phyloP scores from a whole-genome alignment of 2,797 vertebrate genomes.

The Petrocephalus sullivani region DNA sequence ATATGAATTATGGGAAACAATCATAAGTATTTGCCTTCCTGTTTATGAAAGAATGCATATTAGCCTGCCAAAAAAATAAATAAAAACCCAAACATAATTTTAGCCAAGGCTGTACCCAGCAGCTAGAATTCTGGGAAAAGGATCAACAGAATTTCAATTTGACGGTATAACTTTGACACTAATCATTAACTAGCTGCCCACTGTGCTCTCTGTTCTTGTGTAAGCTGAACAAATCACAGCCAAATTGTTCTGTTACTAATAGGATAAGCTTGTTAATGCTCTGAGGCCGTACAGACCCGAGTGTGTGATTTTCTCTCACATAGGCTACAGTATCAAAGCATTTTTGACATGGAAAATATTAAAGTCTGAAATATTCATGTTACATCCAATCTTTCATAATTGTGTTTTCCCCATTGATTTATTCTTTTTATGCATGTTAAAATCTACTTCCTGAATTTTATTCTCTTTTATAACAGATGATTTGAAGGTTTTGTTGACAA shows the following conservation, averaged over 20 bases:
- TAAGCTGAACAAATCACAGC: neutral
- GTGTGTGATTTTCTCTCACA: neutral
- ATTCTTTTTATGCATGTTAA: neutral
- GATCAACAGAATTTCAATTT: neutral
- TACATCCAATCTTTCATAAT: neutral
- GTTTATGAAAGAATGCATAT: neutral
- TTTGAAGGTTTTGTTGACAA: neutral
- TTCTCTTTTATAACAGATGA: neutral
- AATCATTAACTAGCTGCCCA: slow-evolving; percentile 19
- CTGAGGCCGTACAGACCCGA: neutral
- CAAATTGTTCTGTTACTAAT: neutral
- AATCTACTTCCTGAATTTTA: neutral
- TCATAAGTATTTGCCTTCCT: neutral
- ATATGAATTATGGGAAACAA: neutral
- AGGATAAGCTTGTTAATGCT: neutral
- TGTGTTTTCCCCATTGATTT: neutral
- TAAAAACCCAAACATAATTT: neutral
- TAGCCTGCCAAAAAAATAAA: neutral
- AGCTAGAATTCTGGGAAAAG: neutral
- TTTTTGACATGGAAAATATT: neutral
- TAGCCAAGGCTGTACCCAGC: neutral
- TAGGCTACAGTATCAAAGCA: neutral
- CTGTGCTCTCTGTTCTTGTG: neutral
- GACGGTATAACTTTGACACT: neutral
- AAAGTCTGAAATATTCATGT: neutral